Conservation (phyloP, 2,797 vertebrate species). For the Rhabdophis nuchalis region DNA sequence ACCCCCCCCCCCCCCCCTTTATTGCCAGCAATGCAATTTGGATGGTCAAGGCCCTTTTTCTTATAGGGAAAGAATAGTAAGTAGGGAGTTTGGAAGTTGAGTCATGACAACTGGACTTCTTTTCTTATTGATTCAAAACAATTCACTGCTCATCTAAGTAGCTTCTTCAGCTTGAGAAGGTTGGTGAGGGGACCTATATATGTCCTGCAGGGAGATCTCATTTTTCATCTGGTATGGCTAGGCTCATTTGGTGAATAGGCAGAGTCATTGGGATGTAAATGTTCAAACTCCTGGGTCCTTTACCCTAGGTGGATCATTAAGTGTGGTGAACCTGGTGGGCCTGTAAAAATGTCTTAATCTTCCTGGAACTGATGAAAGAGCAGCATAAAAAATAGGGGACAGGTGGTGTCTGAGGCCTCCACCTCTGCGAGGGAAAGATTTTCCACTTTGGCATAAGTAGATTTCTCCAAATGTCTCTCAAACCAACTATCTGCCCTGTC, state of each 20-base stretch:
- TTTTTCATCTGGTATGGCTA: neutral
- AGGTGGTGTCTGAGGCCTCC: neutral
- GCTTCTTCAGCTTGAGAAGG: neutral
- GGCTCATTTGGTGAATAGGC: neutral
- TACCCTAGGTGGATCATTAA: neutral
- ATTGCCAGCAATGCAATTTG: neutral
- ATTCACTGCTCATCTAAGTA: neutral
- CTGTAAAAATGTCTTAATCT: neutral
- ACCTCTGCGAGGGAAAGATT: neutral
- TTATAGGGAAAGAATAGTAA: neutral
- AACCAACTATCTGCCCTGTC: neutral
- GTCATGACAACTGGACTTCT: neutral
- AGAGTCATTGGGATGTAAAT: neutral
- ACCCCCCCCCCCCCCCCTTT: too few species aligned
- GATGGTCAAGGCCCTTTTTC: neutral
- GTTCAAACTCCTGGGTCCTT: neutral
- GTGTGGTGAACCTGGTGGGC: neutral
- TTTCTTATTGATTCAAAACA: neutral
- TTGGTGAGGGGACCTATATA: neutral
- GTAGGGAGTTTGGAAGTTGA: neutral
- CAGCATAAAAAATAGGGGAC: neutral
- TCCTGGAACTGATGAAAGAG: neutral
- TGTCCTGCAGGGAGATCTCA: neutral
- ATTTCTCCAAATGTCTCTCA: neutral
- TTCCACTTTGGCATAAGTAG: neutral